Conservation (phyloP, 2,113 vertebrate genomes). For the Tachysurus fulvidraco region DNA sequence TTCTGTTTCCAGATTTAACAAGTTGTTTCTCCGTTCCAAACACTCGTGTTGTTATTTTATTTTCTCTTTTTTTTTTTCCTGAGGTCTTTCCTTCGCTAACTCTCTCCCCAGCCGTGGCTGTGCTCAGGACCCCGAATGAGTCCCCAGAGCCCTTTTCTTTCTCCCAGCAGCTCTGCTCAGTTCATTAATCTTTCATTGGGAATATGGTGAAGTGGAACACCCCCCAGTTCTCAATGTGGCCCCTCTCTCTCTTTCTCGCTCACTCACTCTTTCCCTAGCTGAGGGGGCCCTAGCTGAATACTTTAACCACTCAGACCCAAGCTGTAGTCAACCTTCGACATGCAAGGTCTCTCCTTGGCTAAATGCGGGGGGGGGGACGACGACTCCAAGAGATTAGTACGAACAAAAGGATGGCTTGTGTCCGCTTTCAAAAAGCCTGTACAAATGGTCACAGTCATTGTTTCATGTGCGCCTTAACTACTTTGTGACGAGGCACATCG, state of each 20-base stretch:
- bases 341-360: constrained; percentile 24
- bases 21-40: constrained; percentile 56
- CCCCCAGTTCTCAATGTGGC: constrained; percentile 42
- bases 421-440: constrained; percentile 25
- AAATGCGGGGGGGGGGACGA: constrained; percentile 42
- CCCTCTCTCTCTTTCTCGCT: constrained; percentile 11
- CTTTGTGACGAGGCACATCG: background rate
- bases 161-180: constrained; percentile 75
- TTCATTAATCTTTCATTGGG: constrained; percentile 82
- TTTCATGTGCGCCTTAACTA: constrained; percentile 25
- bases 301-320: constrained; percentile 37
- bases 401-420: constrained; percentile 50
- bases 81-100: constrained; percentile 30
- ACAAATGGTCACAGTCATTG: constrained; percentile 25
- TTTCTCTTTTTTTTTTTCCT: constrained; percentile 24
- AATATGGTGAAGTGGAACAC: constrained; percentile 72
- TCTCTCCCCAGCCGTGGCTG: constrained; percentile 63
- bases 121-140: constrained; percentile 75
- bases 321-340: constrained; percentile 39
- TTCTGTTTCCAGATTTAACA: constrained; percentile 59
- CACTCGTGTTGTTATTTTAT: background rate
- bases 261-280: constrained; percentile 24
- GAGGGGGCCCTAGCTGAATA: constrained; percentile 44
- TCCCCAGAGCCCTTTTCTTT: constrained; percentile 74
- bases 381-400: constrained; percentile 40